A percentile compares a stretch with the other conserved stretches of the same genome.
Evolutionary conservation across 2,113 vertebrate species (phyloP).

Genomic region (Calcarius ornatus): DNA sequence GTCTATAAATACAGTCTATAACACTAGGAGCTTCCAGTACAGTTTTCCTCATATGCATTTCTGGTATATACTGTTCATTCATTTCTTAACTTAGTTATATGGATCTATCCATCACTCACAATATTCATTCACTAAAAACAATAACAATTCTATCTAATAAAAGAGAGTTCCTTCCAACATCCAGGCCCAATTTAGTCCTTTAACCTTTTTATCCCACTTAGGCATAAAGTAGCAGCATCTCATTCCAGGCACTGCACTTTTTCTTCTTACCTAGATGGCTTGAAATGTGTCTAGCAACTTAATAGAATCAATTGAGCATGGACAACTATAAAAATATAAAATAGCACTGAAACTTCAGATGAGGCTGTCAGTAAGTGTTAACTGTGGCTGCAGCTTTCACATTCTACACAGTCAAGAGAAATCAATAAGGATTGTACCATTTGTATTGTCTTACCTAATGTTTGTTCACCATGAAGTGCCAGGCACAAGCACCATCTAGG

Average conservation of each 20-base stretch:
- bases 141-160: constrained; percentile 16
- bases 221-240: constrained; percentile 36
- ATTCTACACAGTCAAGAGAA: constrained; percentile 61
- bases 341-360: constrained; percentile 58
- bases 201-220: constrained; percentile 32
- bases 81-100: constrained; percentile 21
- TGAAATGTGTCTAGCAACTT: constrained; percentile 61
- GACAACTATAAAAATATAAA: constrained; percentile 62
- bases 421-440: constrained; percentile 72
- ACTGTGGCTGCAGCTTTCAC: constrained; percentile 57
- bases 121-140: constrained; percentile 26
- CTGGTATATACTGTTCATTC: neutral
- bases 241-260: constrained; percentile 22
- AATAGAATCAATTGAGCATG: constrained; percentile 57
- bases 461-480: constrained; percentile 72
- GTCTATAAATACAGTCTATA: neutral
- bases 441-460: constrained; percentile 71
- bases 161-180: constrained; percentile 30
- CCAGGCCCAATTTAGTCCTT: constrained; percentile 20
- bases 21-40: neutral
- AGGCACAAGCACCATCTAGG: constrained; percentile 66
- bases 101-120: neutral
- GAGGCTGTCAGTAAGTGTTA: constrained; percentile 62
- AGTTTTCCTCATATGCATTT: neutral
- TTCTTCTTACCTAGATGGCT: constrained; percentile 28